phyloP scores from a whole-genome alignment of 2,888 invertebrate species.

The Melanargia galathea region DNA sequence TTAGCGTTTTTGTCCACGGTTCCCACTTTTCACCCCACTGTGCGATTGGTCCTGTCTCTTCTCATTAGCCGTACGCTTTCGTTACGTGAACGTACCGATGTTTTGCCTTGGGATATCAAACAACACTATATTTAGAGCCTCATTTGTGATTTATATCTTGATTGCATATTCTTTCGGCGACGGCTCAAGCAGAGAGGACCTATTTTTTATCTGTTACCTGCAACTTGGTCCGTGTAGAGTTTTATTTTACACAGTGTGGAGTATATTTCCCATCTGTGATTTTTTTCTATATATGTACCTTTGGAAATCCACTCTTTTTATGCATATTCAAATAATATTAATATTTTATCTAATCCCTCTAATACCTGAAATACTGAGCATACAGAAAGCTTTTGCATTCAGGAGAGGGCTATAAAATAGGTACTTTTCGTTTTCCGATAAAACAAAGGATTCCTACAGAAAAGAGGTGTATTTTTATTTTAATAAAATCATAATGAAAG shows the following conservation, averaged over 20 bases:
- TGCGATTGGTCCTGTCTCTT: constrained; percentile 28
- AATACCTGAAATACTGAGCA: too few species aligned
- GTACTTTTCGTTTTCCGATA: too few species aligned
- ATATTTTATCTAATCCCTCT: too few species aligned
- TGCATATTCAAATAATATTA: too few species aligned
- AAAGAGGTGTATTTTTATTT: too few species aligned
- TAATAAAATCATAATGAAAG: too few species aligned
- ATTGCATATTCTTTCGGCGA: constrained; percentile 14
- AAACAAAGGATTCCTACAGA: too few species aligned
- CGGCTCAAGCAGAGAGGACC: background rate
- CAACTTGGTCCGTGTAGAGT: background rate
- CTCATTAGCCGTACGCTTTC: constrained; percentile 25
- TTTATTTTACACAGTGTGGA: background rate
- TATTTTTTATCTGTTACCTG: background rate
- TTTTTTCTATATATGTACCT: too few species aligned
- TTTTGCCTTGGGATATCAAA: constrained; percentile 30
- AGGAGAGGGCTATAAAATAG: too few species aligned
- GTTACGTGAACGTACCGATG: constrained; percentile 33
- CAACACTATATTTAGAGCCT: background rate
- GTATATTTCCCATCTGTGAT: too few species aligned
- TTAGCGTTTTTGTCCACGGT: constrained; percentile 29
- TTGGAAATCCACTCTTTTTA: too few species aligned
- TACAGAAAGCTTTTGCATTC: too few species aligned
- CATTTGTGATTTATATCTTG: constrained; percentile 16
- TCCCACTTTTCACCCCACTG: constrained; percentile 27